phyloP scores from a whole-genome alignment of 2,797 vertebrate genomes.

The Muscicapa comitata region DNA sequence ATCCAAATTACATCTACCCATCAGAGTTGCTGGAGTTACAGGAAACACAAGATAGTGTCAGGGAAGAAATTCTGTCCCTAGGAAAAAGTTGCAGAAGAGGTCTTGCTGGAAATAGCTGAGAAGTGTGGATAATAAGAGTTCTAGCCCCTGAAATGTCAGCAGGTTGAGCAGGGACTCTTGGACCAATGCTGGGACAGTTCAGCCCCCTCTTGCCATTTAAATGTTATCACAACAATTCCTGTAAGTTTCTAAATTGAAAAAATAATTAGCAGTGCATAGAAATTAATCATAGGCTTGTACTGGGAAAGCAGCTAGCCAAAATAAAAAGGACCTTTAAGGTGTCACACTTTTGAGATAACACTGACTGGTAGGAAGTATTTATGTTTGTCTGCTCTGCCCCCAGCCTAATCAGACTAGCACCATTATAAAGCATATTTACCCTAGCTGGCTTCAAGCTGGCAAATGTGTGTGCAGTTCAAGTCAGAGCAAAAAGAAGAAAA shows the following conservation, averaged over 20 bases:
- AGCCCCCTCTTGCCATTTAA: slow-evolving; percentile 58
- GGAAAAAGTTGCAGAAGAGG: slow-evolving; percentile 3
- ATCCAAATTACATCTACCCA: not conserved
- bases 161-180: not conserved
- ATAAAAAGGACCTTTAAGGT: not conserved
- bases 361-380: not conserved
- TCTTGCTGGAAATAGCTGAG: not conserved
- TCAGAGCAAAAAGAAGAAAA: not conserved
- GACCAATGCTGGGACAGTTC: not conserved
- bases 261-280: slow-evolving; percentile 10
- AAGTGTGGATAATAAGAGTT: not conserved
- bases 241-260: not conserved
- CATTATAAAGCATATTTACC: not conserved
- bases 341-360: not conserved
- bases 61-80: slow-evolving; percentile 3
- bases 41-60: not conserved
- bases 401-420: not conserved
- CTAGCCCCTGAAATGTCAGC: not conserved
- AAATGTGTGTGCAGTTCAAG: not conserved
- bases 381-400: not conserved
- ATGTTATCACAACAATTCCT: slow-evolving; percentile 21
- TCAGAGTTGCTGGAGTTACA: not conserved
- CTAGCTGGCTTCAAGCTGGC: not conserved
- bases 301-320: not conserved
- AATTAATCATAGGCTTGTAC: slow-evolving; percentile 18